phyloP scores from a whole-genome alignment of 2,797 vertebrate genomes.

The Cephalopachus bancanus region DNA sequence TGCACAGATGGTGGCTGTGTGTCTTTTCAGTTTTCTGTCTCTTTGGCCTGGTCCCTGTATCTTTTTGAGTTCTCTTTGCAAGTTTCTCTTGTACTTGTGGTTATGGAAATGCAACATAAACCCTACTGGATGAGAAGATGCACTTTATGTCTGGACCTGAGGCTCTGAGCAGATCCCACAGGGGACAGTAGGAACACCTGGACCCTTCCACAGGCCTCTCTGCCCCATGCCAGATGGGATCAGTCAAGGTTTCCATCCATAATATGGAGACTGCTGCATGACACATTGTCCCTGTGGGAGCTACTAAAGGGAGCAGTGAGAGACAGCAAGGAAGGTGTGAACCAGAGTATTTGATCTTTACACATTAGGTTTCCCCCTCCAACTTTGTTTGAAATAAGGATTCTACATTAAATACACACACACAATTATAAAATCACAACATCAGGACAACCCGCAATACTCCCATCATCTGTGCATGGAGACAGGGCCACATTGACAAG shows the following conservation, averaged over 20 bases:
- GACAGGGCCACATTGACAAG: not conserved
- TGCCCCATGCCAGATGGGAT: fast-evolving
- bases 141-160: not conserved
- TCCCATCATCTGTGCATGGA: not conserved
- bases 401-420: not conserved
- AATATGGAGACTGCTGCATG: not conserved
- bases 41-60: not conserved
- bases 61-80: not conserved
- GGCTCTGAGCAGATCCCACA: not conserved
- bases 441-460: too few relatives aligned
- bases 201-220: not conserved
- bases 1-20: not conserved
- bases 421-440: not conserved
- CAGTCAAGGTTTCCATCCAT: too few relatives aligned
- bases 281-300: not conserved
- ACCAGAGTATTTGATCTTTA: too few relatives aligned
- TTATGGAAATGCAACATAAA: not conserved
- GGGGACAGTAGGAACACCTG: too few relatives aligned
- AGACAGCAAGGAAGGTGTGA: not conserved
- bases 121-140: not conserved
- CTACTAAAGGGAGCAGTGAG: not conserved
- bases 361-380: not conserved
- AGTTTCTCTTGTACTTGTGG: not conserved
- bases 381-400: not conserved
- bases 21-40: not conserved